Base-by-base conservation (phyloP, 2,113 vertebrate genomes). In the Burhinus oedicnemus region DNA sequence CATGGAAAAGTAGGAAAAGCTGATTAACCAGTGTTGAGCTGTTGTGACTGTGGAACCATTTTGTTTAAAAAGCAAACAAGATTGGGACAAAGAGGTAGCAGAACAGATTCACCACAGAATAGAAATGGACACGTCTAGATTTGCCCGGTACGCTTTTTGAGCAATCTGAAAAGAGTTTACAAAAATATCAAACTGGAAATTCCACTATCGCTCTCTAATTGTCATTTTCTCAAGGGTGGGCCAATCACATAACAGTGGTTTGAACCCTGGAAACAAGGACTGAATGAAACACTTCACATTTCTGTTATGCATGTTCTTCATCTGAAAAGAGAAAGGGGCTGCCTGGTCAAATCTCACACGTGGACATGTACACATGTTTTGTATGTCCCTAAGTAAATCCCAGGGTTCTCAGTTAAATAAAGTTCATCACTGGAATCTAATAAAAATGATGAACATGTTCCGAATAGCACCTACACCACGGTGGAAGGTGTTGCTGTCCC, bases 201-300 rank as follows among this genome's bases (percentile, higher is more conserved):
- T 52, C 78, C 64, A 74, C 2, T 77, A 69, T 72, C 8, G 1
- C 36, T 75, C 30, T 49, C 44, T 22, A 70, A 68, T 32, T 66
- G n/a, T 36, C 47, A 45, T 65, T 58, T 70, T 87, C 60, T 75
- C 69, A 61, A 55, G 44, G 8, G 30, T 42, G 62, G 49, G 40
- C 42, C 52, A 57, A 26, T 65, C 57, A 10, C 29, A 58, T 16
- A 32, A 32, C 11, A 65, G 30, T 22, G 11, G 36, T 74, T 36
- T 65, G 74, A 88, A 55, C 8, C 22, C 58, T 45, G 69, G 22
- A 58, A 83, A 70, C 49, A 42, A 36, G 25, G 34, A 16, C 12
- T n/a, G 68, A 81, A 74, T 12, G 9, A 29, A 89, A 17, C 0
- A 2, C 12, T 65, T 62, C 47, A 27, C 2, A 0, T 6, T 81